Evolutionary conservation across 2,113 vertebrate genomes (phyloP), one percentile per base, ranked within the genome.

Genomic region (Pseudolaguvia tuberculata): DNA sequence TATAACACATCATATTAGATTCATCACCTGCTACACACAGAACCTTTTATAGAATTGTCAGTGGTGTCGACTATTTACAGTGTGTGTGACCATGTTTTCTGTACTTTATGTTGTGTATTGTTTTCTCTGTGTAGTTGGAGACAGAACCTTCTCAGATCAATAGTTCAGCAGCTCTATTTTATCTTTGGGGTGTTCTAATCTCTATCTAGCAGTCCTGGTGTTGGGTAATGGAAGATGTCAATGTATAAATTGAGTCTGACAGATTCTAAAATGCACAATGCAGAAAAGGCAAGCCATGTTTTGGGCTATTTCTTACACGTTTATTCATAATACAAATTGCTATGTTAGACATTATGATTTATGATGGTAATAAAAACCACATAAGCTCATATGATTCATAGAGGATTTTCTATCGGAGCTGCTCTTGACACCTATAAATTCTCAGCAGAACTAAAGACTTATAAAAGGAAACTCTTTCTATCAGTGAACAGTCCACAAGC

Each of bases 1-100:
- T 75, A 61, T 56, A 66, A 65, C 72, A 56, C 35, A 27, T 39
- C 61, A 56, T 66, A 75, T 56, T 51, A 66, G 61, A 74, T 66
- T 51, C 5, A 55, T 66, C 50, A 39, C 47, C 18, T 42, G 53
- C 35, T 66, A 29, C 61, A 21, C 51, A 56, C 23, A 13, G 5
- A 65, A 18, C 29, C 59, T 25, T 65, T 74, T 21, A 7, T 7
- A 45, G 31, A 20, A 53, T 27, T 2, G 31, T 12, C 23, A 55
- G 35, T n/a, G 35, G 6, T 55, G 11, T 66, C 45, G 21, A n/a
- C 35, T 66, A 11, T 35, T 56, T 50, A 39, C 29, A 62, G 47
- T 3, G 15, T 9, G 29, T 63, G 72, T 15, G 45, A 29, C 5
- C 21, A 17, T 42, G 21, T 56, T 74, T 55, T 2, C 23, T 47